Evolutionary conservation across 2,113 vertebrate species (phyloP).

Genomic region (Terrapene triunguis): DNA sequence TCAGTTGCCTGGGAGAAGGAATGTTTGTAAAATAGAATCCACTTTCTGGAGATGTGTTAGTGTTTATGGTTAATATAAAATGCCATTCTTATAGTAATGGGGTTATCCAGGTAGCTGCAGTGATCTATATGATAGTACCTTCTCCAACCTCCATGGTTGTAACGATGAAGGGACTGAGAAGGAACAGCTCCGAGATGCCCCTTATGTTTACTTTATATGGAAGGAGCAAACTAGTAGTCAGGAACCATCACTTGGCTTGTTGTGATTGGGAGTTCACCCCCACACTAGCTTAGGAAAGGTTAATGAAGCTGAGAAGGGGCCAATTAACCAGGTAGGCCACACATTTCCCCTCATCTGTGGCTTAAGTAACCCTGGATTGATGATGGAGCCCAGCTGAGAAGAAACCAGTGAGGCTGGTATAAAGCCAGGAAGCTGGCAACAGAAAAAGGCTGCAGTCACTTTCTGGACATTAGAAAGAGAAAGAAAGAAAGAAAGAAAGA

Average conservation of each 20-base stretch:
- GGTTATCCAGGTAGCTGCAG: background rate
- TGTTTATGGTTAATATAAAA: background rate
- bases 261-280: no score
- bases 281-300: no score
- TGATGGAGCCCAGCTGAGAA: no score
- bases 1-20: background rate
- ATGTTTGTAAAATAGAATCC: background rate
- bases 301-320: no score
- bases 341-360: no score
- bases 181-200: no score
- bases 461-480: no score
- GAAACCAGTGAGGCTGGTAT: background rate
- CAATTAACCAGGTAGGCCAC: no score
- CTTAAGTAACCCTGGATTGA: no score
- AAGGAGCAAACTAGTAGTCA: background rate
- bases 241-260: background rate
- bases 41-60: background rate
- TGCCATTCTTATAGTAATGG: background rate
- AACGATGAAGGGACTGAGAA: background rate
- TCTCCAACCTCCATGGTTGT: background rate
- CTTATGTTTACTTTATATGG: background rate
- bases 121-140: background rate
- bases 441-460: background rate
- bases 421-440: background rate
- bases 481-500: no score